Conservation (phyloP, 2,113 vertebrate species). For the Hydrolagus affinis region DNA sequence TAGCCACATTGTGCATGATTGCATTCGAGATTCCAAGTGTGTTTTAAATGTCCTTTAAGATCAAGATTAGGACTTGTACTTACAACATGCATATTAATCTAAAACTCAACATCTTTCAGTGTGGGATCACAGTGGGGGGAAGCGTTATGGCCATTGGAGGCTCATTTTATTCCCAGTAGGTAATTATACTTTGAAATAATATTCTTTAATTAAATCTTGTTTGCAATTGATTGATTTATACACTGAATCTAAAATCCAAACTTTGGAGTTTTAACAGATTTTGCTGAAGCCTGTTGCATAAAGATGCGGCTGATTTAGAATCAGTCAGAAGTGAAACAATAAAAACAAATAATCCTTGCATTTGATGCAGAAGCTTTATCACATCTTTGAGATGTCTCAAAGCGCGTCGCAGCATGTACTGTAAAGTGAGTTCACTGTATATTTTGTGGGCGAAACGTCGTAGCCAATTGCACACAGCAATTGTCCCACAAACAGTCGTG, state of each 20-base stretch:
- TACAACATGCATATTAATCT: slow-evolving; percentile 98
- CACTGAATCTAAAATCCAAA: slow-evolving; percentile 80
- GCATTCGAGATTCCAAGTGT: slow-evolving; percentile 76
- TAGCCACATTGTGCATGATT: slow-evolving; percentile 86
- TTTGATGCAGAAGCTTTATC: background rate
- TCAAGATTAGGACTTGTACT: slow-evolving; percentile 89
- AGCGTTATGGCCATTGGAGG: slow-evolving; percentile 80
- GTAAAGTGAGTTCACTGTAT: too few species aligned
- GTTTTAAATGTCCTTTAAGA: slow-evolving; percentile 93
- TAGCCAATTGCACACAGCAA: too few species aligned
- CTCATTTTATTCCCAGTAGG: slow-evolving; percentile 98
- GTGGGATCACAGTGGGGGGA: slow-evolving; percentile 85
- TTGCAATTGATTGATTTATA: slow-evolving; percentile 99
- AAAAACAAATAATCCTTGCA: background rate
- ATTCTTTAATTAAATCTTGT: slow-evolving; percentile 97
- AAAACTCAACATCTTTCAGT: slow-evolving; percentile 89
- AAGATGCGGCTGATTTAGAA: slow-evolving; percentile 51
- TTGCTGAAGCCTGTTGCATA: slow-evolving; percentile 71
- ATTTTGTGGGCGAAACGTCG: too few species aligned
- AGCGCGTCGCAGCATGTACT: too few species aligned
- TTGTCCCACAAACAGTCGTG: too few species aligned
- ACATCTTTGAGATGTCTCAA: too few species aligned
- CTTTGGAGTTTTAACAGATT: slow-evolving; percentile 72
- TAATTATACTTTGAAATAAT: slow-evolving; percentile 99
- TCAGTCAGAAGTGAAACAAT: background rate